phyloP scores from a whole-genome alignment of 2,113 vertebrate genomes.

The Phylloscopus trochiloides region DNA sequence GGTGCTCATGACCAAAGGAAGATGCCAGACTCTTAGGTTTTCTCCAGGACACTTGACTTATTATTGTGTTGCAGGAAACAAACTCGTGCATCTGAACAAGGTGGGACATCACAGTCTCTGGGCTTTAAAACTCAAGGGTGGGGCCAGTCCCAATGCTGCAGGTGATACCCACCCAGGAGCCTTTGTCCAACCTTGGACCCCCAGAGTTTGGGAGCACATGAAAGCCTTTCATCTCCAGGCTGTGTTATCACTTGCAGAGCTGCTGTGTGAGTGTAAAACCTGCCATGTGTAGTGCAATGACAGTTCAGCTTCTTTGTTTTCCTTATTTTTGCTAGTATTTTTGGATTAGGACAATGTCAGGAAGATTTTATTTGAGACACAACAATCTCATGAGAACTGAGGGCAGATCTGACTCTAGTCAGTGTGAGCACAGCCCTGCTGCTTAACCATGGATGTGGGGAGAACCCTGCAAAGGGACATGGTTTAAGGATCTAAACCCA shows the following conservation, averaged over 20 bases:
- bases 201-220: background rate
- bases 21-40: background rate
- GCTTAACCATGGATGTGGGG: background rate
- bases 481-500: background rate
- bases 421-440: background rate
- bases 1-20: background rate
- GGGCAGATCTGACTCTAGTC: background rate
- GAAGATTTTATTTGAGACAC: background rate
- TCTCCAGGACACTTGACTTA: background rate
- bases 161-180: background rate
- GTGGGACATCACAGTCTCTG: rapidly evolving
- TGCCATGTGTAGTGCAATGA: background rate
- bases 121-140: background rate
- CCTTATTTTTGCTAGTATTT: background rate
- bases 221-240: background rate
- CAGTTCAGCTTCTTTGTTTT: background rate
- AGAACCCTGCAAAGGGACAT: background rate
- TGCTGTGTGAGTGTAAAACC: background rate
- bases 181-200: background rate
- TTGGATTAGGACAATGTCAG: background rate
- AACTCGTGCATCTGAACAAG: background rate
- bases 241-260: background rate
- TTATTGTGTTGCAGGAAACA: background rate
- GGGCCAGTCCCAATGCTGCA: background rate
- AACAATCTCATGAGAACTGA: background rate